These are phyloP conservation scores for Brachionus rubens DNA, from an alignment of 1,140 invertebrate genomes.

Conservation along the genomic window DNA sequence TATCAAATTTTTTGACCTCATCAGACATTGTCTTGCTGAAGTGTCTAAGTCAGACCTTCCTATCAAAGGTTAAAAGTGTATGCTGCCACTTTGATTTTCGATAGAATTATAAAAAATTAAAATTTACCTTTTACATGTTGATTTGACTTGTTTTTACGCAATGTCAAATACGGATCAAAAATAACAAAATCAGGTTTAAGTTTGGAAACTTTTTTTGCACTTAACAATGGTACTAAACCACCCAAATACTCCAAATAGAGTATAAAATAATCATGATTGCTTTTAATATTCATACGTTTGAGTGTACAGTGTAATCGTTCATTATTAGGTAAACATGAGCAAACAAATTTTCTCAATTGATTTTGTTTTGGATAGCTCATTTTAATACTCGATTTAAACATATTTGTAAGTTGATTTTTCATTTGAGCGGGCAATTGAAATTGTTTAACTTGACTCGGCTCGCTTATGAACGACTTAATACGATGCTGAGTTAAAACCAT, in stretches of 20 bases:
- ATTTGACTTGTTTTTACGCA: not conserved
- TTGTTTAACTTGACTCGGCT: constrained; percentile 55
- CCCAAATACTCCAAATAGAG: constrained; percentile 91
- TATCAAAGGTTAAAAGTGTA: too few species aligned
- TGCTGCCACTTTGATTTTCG: too few species aligned
- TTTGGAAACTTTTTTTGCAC: constrained; percentile 90
- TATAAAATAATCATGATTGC: constrained; percentile 77
- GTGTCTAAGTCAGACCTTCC: too few species aligned
- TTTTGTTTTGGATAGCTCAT: constrained; percentile 86
- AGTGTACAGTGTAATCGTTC: constrained; percentile 90
- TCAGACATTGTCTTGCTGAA: too few species aligned
- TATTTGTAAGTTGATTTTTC: constrained; percentile 74
- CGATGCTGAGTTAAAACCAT: constrained; percentile 78
- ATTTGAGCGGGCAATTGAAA: not conserved
- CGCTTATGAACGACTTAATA: constrained; percentile 65
- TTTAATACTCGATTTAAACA: constrained; percentile 93
- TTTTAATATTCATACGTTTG: constrained; percentile 73
- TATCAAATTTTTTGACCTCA: too few species aligned
- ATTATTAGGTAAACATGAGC: constrained; percentile 76
- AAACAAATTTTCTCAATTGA: constrained; percentile 85
- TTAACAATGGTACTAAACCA: constrained; percentile 87
- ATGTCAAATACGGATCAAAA: constrained; percentile 67
- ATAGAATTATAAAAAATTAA: constrained; percentile 5
- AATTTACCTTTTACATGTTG: not conserved
- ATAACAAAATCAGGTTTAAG: constrained; percentile 96